These are phyloP conservation scores for Campopleginae sp. DNA, from an alignment of 2,888 invertebrate species.

Conservation along the genomic window DNA sequence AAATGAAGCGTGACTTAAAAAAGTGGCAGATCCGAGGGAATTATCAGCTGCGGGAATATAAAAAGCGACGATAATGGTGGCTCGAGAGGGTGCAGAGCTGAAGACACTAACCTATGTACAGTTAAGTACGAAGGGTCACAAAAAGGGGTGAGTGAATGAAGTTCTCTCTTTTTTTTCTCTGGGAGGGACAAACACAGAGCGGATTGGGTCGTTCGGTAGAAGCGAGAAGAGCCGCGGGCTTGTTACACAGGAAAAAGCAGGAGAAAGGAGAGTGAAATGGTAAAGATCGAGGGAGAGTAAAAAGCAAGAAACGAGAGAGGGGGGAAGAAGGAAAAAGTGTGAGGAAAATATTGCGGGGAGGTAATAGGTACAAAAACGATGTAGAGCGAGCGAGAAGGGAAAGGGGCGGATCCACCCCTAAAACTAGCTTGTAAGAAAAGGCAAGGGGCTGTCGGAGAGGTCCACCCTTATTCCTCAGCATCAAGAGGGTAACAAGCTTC, in stretches of 20 bases:
- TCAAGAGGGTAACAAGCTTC: constrained; percentile 82
- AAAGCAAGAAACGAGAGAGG: constrained; percentile 65
- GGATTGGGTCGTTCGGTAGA: constrained; percentile 40
- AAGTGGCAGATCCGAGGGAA: constrained; percentile 53
- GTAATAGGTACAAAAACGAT: constrained; percentile 56
- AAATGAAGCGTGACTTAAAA: constrained; percentile 32
- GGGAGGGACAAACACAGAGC: constrained; percentile 45
- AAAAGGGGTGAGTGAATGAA: constrained; percentile 55
- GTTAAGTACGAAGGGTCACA: constrained; percentile 36
- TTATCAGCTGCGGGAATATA: constrained; percentile 35
- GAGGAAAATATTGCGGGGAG: constrained; percentile 46
- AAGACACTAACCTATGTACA: constrained; percentile 19
- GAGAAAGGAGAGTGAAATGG: constrained; percentile 45
- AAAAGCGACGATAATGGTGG: constrained; percentile 22
- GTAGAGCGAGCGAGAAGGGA: constrained; percentile 60
- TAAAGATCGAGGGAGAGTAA: constrained; percentile 56
- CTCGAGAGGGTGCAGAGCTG: constrained; percentile 12
- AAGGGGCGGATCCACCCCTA: constrained; percentile 82
- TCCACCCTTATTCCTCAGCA: constrained; percentile 75
- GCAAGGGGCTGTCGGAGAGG: constrained; percentile 71
- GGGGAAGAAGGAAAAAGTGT: constrained; percentile 49
- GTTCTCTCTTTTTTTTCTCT: constrained; percentile 41
- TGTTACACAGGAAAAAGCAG: not conserved
- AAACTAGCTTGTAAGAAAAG: constrained; percentile 78
- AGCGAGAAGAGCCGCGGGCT: constrained; percentile 59